These are phyloP conservation scores for Monochamus saltuarius DNA, from an alignment of 1,140 invertebrate species.

Conservation along the genomic window DNA sequence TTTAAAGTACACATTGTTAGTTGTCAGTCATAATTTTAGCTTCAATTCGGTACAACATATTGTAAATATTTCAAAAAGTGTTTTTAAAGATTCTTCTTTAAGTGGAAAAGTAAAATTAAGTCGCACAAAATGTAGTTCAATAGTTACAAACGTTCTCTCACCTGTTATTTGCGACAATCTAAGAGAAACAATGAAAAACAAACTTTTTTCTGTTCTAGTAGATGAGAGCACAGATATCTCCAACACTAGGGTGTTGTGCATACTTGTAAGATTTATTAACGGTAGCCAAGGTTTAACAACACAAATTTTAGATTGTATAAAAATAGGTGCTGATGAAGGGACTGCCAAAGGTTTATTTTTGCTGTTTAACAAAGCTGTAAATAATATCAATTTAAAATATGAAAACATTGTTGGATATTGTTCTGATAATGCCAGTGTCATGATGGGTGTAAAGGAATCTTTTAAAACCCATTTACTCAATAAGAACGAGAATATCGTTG, in stretches of 20 bases:
- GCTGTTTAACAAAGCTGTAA: constrained; percentile 11
- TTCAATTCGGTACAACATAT: constrained; percentile 8
- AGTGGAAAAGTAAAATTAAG: constrained; percentile 2
- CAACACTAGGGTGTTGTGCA: constrained; percentile 3
- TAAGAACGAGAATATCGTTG: constrained; percentile 3
- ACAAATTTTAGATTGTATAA: neutral
- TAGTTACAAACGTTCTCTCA: constrained; percentile 9
- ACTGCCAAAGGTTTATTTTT: constrained; percentile 5
- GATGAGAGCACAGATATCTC: constrained; percentile 8
- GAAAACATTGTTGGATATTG: constrained; percentile 11
- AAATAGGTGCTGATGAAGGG: constrained; percentile 6
- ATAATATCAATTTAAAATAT: constrained; percentile 7
- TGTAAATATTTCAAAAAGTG: neutral
- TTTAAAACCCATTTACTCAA: constrained; percentile 5
- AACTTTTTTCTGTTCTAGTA: constrained; percentile 9
- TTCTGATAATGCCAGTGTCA: constrained; percentile 8
- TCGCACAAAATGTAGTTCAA: constrained; percentile 4
- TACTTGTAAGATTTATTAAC: constrained; percentile 6
- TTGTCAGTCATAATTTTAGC: constrained; percentile 14
- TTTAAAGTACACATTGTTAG: constrained; percentile 13
- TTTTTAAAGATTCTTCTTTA: constrained; percentile 7
- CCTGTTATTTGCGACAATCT: constrained; percentile 1
- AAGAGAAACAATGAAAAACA: constrained; percentile 1
- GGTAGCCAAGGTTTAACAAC: constrained; percentile 8
- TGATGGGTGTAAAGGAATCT: constrained; percentile 6